Base-by-base conservation (phyloP, 1,140 invertebrate genomes). In the Brachionus rotundiformis region DNA sequence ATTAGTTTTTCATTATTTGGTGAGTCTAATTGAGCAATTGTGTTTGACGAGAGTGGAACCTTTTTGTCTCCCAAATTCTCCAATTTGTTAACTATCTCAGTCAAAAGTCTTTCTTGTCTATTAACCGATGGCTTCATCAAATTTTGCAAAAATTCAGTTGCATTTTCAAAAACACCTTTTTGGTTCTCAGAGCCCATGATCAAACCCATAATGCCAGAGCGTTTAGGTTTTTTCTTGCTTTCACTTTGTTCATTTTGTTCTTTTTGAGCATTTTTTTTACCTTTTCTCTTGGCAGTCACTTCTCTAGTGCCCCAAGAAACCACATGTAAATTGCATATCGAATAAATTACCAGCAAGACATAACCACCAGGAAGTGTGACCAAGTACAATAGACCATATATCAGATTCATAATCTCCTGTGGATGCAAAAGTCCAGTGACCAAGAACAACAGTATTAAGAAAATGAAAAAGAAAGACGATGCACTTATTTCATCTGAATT, bases 191-290 rank as follows among this genome's bases (percentile, higher is more conserved):
- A 54, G 11, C 68, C 68, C 59, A 68, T 47, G 11, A 54, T 75
- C 44, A 36, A 31, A 4, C 44, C 68, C 54, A 82, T 63, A 1
- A 76, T 25, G 27, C 33, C 27, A 1, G 68, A 61, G 3, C 47
- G 10, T 8, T 39, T 76, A 7, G 36, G 82, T 63, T 68, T 84
- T 83, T 39, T 85, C 83, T 63, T 84, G 76, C 61, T 83, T 84
- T 25, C 84, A n/a, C 71, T 85, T 84, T 4, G 95, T 82, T 82
- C 47, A 84, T 75, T 84, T 84, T 61, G 84, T 84, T 44, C 84
- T 84, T 2, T 84, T 83, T 3, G 83, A 83, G 75, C 47, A 68
- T 80, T 39, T 82, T 82, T 79, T 85, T 82, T 63, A 83, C 83
- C 79, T 84, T 85, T 77, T 11, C 41, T 16, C 19, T 63, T 73